These are phyloP conservation scores for Seriola rivoliana DNA, from an alignment of 2,113 vertebrate species.

Conservation along the genomic window DNA sequence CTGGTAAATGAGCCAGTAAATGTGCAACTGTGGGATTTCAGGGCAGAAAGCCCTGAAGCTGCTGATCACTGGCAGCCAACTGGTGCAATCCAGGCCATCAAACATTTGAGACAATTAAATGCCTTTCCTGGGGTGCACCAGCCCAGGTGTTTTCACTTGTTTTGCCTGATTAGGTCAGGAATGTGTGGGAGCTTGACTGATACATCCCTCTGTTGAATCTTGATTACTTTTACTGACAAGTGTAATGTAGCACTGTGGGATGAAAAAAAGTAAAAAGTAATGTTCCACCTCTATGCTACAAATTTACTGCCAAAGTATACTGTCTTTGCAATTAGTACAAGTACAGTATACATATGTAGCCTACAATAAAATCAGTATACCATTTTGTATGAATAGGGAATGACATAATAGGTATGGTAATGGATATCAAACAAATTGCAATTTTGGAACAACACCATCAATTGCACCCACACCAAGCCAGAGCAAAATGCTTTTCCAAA, in stretches of 20 bases:
- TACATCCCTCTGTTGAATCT: background rate
- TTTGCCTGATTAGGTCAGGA: background rate
- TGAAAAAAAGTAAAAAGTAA: background rate
- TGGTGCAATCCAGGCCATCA: background rate
- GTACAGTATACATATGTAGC: background rate
- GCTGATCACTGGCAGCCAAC: constrained; percentile 15
- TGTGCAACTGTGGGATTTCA: constrained; percentile 35
- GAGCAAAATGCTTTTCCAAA: no score
- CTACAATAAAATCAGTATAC: background rate
- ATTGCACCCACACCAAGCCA: background rate
- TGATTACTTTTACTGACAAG: background rate
- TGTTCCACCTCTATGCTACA: background rate
- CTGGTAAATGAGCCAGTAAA: constrained; percentile 55
- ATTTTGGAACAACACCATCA: no score
- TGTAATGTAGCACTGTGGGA: background rate
- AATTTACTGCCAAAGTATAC: background rate
- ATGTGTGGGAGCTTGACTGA: background rate
- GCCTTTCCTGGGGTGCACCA: background rate
- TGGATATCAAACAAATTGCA: background rate
- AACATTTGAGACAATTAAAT: background rate
- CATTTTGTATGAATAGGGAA: background rate
- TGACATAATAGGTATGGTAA: background rate
- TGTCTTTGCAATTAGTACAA: background rate
- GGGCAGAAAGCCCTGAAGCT: constrained; percentile 16
- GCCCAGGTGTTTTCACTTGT: background rate